phyloP scores from a whole-genome alignment of 2,888 invertebrate species.

The Blera fallax region DNA sequence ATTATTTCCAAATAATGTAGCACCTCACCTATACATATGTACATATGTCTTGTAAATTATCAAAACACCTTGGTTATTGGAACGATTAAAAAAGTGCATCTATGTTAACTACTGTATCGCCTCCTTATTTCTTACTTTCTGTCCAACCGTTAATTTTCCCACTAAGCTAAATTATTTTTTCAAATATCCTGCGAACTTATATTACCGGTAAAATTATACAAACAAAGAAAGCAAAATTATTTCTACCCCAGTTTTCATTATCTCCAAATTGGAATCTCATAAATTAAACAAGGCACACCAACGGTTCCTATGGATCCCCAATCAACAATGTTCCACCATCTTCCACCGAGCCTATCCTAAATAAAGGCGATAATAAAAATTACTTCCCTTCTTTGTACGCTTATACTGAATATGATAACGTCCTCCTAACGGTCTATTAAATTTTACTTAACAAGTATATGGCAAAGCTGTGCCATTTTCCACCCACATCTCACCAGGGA shows the following conservation, averaged over 20 bases:
- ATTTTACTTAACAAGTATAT: conserved; percentile 47
- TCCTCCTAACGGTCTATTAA: conserved; percentile 56
- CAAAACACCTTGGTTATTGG: no score
- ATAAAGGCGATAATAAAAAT: conserved; percentile 32
- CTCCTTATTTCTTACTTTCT: no score
- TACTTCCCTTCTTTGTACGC: conserved; percentile 26
- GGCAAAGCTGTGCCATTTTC: background rate
- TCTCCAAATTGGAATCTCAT: conserved; percentile 46
- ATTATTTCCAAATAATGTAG: no score
- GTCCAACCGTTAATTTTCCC: background rate
- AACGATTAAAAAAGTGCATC: no score
- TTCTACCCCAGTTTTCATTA: background rate
- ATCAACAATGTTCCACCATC: background rate
- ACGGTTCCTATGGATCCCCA: background rate
- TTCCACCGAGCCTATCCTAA: background rate
- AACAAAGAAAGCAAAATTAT: background rate
- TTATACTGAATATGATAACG: conserved; percentile 44
- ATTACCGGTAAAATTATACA: background rate
- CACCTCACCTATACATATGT: no score
- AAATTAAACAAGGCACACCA: background rate
- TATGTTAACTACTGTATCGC: no score
- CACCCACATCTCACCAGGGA: background rate
- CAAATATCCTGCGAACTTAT: conserved; percentile 22
- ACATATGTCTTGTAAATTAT: no score
- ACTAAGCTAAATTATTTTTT: conserved; percentile 1